Evolutionary conservation across 2,797 vertebrate species (phyloP).

Genomic region (Macroramphosus scolopax): DNA sequence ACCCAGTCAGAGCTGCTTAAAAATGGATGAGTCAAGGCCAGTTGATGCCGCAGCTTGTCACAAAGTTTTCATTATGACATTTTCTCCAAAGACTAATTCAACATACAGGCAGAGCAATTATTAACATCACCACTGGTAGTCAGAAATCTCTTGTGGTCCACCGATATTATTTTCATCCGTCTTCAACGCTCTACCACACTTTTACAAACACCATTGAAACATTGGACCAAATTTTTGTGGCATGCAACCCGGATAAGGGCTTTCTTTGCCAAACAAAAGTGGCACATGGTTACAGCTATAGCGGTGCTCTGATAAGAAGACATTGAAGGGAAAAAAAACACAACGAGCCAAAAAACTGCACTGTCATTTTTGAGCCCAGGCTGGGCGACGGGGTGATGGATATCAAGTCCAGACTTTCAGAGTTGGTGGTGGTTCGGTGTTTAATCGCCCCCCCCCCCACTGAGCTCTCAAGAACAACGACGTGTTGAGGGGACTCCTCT

Average conservation of each 20-base stretch:
- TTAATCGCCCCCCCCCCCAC: constrained; percentile 64
- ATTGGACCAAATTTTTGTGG: constrained; percentile 44
- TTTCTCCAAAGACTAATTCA: constrained; percentile 36
- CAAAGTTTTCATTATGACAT: constrained; percentile 8
- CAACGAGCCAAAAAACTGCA: constrained; percentile 79
- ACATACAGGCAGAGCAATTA: too few relatives aligned
- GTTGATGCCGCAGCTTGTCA: constrained; percentile 26
- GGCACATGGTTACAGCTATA: constrained; percentile 45
- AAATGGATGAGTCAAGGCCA: constrained; percentile 42
- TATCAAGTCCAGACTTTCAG: constrained; percentile 30
- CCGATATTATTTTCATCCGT: constrained; percentile 7
- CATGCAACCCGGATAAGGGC: constrained; percentile 49
- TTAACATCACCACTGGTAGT: constrained; percentile 14
- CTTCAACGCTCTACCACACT: constrained; percentile 28
- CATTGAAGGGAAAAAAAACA: constrained; percentile 34
- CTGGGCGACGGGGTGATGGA: constrained; percentile 25
- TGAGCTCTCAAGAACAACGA: constrained; percentile 24
- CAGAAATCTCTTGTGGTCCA: constrained; percentile 21
- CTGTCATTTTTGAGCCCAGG: constrained; percentile 63
- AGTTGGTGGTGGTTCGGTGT: too few relatives aligned
- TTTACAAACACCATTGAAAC: constrained; percentile 51
- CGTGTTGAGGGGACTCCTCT: constrained; percentile 3
- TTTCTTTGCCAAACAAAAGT: constrained; percentile 43
- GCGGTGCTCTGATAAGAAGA: constrained; percentile 64
- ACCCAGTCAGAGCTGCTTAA: constrained; percentile 28